These are phyloP conservation scores for Heliothis virescens DNA, from an alignment of 1,140 invertebrate genomes.

Conservation along the genomic window DNA sequence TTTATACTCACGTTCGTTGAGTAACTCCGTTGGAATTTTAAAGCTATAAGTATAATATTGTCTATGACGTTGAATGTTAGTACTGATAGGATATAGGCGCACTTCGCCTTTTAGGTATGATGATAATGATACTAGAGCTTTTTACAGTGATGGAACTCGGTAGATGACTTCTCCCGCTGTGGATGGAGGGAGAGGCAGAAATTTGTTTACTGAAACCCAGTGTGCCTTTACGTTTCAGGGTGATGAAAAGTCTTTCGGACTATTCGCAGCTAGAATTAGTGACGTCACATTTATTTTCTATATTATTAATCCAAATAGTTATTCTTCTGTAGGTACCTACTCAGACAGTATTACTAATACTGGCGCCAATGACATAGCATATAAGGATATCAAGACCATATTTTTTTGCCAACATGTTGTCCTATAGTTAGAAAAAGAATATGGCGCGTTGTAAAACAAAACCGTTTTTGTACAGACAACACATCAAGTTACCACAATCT, in stretches of 20 bases:
- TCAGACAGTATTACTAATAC: constrained; percentile 10
- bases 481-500: no score
- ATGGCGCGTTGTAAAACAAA: constrained; percentile 8
- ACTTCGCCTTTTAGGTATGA: no score
- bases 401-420: constrained; percentile 10
- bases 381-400: constrained; percentile 11
- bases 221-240: no score
- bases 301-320: no score
- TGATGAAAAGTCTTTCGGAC: no score
- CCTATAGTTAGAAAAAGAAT: neutral
- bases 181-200: no score
- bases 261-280: no score
- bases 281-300: no score
- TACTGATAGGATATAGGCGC: neutral
- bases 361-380: constrained; percentile 69
- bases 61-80: constrained; percentile 53
- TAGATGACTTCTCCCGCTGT: no score
- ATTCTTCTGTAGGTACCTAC: no score
- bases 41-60: constrained; percentile 62
- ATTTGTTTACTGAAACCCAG: no score
- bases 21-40: constrained; percentile 72
- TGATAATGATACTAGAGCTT: neutral
- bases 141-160: no score
- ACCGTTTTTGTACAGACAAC: neutral
- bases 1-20: constrained; percentile 69